Conservation (phyloP, 37 sponge, comb jelly and placozoan genomes). For the Ianthella basta region DNA sequence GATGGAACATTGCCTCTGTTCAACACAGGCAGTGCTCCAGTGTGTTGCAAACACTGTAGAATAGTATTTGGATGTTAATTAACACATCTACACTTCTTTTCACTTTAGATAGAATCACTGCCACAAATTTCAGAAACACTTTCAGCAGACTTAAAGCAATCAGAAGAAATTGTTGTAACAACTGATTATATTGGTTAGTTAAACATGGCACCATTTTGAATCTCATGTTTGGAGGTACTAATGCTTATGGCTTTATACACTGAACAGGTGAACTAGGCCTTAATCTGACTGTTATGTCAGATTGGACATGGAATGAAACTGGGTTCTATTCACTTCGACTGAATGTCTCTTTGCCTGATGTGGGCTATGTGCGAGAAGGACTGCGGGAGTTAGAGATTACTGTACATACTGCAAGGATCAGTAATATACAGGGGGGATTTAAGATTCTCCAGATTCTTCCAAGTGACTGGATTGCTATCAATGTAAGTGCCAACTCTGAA, state of each 20-base stretch:
- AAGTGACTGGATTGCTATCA: not conserved
- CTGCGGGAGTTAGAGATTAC: not conserved
- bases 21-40: too few relatives aligned
- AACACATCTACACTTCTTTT: too few relatives aligned
- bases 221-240: not conserved
- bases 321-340: not conserved
- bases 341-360: not conserved
- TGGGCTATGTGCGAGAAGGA: slow-evolving; percentile 1
- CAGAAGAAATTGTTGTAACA: too few relatives aligned
- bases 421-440: not conserved
- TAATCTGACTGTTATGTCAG: not conserved
- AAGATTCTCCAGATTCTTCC: slow-evolving; percentile 14
- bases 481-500: not conserved
- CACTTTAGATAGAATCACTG: too few relatives aligned
- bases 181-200: too few relatives aligned
- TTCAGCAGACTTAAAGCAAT: too few relatives aligned
- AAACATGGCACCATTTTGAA: too few relatives aligned
- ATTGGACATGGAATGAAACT: not conserved
- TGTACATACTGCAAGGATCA: not conserved
- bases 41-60: too few relatives aligned
- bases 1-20: too few relatives aligned
- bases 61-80: too few relatives aligned
- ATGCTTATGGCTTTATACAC: not conserved
- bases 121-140: too few relatives aligned
- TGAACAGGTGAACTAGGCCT: not conserved